Conservation (phyloP, 2,113 vertebrate genomes). For the Xyliphius kryptos region DNA sequence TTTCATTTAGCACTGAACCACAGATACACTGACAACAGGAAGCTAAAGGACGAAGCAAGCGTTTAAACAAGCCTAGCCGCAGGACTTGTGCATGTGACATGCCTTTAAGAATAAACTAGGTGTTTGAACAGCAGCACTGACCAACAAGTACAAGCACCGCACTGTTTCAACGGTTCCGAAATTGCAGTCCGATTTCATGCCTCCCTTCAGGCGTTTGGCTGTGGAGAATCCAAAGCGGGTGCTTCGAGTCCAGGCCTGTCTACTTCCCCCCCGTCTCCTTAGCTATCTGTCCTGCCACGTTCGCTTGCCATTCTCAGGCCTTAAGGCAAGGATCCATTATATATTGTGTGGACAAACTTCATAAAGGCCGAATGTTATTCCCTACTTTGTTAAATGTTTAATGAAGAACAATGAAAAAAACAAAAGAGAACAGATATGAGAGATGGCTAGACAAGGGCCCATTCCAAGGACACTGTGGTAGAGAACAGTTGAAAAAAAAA, state of each 20-base stretch:
- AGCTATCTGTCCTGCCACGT: not conserved
- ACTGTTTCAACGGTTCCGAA: slow-evolving; percentile 35
- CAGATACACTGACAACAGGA: not conserved
- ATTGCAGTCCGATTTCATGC: slow-evolving; percentile 41
- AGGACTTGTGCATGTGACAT: slow-evolving; percentile 36
- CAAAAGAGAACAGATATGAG: too few relatives aligned
- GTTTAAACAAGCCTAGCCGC: slow-evolving; percentile 23
- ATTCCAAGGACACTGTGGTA: too few relatives aligned
- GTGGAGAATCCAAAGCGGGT: slow-evolving; percentile 54
- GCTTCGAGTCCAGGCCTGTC: slow-evolving; percentile 40
- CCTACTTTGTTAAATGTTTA: too few relatives aligned
- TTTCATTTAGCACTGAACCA: slow-evolving; percentile 3
- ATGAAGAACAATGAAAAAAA: too few relatives aligned
- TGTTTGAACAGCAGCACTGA: slow-evolving; percentile 40
- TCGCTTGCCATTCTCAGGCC: slow-evolving; percentile 1
- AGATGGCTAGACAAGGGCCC: too few relatives aligned
- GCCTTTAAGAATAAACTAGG: slow-evolving; percentile 27
- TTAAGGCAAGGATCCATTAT: slow-evolving; percentile 14
- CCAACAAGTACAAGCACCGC: slow-evolving; percentile 45
- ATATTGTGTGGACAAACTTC: slow-evolving; percentile 28
- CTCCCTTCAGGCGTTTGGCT: slow-evolving; percentile 33
- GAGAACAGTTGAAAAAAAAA: slow-evolving; percentile 3
- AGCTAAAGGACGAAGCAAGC: not conserved
- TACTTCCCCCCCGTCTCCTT: slow-evolving; percentile 17
- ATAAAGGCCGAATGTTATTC: not conserved